Evolutionary conservation across 2,797 vertebrate genomes (phyloP).

Genomic region (Potorous gilbertii): DNA sequence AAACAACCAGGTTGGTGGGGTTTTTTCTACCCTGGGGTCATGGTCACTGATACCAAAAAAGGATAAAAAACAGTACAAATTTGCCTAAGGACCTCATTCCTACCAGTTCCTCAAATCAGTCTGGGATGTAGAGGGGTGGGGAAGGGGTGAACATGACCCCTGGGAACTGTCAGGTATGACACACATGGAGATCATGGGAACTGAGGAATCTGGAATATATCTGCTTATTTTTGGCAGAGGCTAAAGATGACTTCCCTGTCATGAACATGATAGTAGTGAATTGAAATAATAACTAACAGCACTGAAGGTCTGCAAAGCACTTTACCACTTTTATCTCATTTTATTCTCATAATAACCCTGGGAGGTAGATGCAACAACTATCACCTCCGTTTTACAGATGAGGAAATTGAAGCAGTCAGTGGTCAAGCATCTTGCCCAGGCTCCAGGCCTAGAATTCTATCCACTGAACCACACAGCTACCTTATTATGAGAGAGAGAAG

Average conservation of each 20-base stretch:
- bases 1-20: too few species aligned
- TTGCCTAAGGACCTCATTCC: too few species aligned
- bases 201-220: not conserved
- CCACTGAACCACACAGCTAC: not conserved
- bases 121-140: too few species aligned
- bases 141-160: too few species aligned
- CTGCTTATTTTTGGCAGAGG: not conserved
- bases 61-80: too few species aligned
- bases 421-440: not conserved
- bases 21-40: too few species aligned
- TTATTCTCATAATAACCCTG: not conserved
- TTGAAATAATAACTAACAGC: not conserved
- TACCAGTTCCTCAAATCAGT: too few species aligned
- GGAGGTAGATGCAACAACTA: too few species aligned
- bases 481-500: not conserved
- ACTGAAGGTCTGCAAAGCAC: not conserved
- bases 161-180: not conserved
- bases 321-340: not conserved
- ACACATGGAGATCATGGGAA: not conserved
- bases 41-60: too few species aligned
- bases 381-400: too few species aligned
- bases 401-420: too few species aligned
- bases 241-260: not conserved
- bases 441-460: not conserved
- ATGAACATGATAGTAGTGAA: not conserved